A percentile compares a stretch with the other conserved stretches of the same genome.
Evolutionary conservation across 1,140 invertebrate genomes (phyloP).

Genomic region (Neotoxoptera formosana): DNA sequence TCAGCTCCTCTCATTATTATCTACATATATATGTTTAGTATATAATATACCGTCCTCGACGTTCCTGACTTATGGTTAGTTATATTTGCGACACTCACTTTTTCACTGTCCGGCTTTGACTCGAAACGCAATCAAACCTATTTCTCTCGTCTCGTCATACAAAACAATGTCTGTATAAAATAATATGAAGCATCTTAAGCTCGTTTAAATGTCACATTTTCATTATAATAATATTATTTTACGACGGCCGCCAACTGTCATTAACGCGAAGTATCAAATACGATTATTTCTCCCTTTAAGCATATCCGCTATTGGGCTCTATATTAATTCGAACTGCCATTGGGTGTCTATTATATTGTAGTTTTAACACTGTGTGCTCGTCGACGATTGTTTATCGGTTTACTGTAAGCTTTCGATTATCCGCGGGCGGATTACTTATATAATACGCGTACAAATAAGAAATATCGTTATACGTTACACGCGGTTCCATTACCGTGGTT

Average conservation of each 20-base stretch:
- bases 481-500: too few relatives aligned
- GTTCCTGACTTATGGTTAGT: not conserved
- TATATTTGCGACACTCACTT: not conserved
- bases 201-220: not conserved
- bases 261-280: too few relatives aligned
- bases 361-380: too few relatives aligned
- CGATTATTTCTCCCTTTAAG: too few relatives aligned
- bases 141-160: not conserved
- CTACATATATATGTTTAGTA: too few relatives aligned
- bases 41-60: not conserved
- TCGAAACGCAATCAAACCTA: not conserved
- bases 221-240: too few relatives aligned
- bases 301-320: not conserved
- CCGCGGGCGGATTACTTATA: not conserved
- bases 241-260: too few relatives aligned
- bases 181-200: not conserved
- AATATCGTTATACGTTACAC: not conserved
- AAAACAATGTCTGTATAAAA: not conserved
- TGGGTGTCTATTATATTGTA: not conserved
- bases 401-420: not conserved
- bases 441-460: too few relatives aligned
- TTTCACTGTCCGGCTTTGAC: not conserved
- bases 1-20: not conserved
- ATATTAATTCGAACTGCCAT: not conserved
- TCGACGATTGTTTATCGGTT: not conserved